phyloP scores from a whole-genome alignment of 2,113 vertebrate genomes.

The Lagopus leucura region DNA sequence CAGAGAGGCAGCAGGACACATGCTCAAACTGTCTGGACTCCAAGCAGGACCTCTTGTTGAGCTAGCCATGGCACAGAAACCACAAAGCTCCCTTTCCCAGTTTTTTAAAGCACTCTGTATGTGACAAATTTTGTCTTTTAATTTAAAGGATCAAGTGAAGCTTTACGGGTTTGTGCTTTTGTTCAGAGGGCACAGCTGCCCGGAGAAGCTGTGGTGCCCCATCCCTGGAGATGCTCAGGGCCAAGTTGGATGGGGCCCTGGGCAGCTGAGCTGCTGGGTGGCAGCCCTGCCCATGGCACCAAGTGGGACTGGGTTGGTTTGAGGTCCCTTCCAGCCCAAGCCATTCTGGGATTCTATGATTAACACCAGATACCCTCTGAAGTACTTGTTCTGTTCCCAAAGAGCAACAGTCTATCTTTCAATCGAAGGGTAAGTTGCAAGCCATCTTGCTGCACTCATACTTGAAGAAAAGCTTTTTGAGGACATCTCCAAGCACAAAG shows the following conservation, averaged over 20 bases:
- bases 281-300: too few species aligned
- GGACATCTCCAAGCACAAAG: neutral
- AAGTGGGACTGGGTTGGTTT: too few species aligned
- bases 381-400: neutral
- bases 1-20: neutral
- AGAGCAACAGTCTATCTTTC: neutral
- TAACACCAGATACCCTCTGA: neutral
- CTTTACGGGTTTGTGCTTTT: neutral
- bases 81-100: neutral
- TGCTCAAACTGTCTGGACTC: neutral
- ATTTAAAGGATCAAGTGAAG: slow-evolving; percentile 7
- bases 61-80: neutral
- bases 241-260: too few species aligned
- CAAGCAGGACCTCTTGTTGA: slow-evolving; percentile 22
- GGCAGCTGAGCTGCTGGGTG: too few species aligned
- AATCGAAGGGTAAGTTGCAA: neutral
- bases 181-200: too few species aligned
- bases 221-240: too few species aligned
- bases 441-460: neutral
- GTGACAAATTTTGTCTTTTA: slow-evolving; percentile 15
- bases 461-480: accelerated
- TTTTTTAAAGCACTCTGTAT: slow-evolving; percentile 3
- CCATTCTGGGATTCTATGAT: neutral
- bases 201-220: too few species aligned
- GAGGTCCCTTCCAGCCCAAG: too few species aligned